Evolutionary conservation across 2,797 vertebrate genomes (phyloP), one percentile per base, ranked within the genome.

Genomic region (Enteromius viviparus): DNA sequence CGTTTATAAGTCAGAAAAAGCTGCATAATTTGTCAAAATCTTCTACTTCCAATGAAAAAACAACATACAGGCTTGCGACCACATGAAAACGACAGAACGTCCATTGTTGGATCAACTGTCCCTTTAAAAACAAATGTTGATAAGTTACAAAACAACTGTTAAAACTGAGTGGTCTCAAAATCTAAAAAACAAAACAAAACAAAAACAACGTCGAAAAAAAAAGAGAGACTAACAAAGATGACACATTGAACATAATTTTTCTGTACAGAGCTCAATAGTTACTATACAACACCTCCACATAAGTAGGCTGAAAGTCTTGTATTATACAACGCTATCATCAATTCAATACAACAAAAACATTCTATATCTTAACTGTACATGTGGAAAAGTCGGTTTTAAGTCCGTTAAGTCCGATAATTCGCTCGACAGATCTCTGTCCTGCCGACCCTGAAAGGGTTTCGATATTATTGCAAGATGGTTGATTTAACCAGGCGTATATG

Each of bases 291-390:
- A 93, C 93, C 92, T 93, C 93, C 91, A 93, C 87, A 86, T 93
- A 89, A 78, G 91, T 92, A 94, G 94, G 93, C 94, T 94, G 94
- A 94, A 93, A 91, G 89, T 87, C 87, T 92, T 90, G 92, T 94
- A 79, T 95, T 95, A 93, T 96, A 96, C 95, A 96, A 94, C 91
- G 94, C 93, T 96, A 94, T 95, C 91, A 95, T 96, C 94, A 96
- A 92, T 69, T 93, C 93, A 93, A 94, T 87, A 91, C 91, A 95
- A 94, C 92, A 66, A 94, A 94, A 95, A 95, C 93, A 94, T 93
- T 95, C 94, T 92, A 92, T 92, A 93, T 94, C 94, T 95, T 94
- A 95, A 94, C 96, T 96, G 96, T 96, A 96, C 96, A 96, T 94
- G 94, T 95, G 94, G 93, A 92, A 89, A 89, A 87, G 86, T 62